These are phyloP conservation scores for Tautogolabrus adspersus DNA, from an alignment of 2,113 vertebrate genomes.

Conservation along the genomic window DNA sequence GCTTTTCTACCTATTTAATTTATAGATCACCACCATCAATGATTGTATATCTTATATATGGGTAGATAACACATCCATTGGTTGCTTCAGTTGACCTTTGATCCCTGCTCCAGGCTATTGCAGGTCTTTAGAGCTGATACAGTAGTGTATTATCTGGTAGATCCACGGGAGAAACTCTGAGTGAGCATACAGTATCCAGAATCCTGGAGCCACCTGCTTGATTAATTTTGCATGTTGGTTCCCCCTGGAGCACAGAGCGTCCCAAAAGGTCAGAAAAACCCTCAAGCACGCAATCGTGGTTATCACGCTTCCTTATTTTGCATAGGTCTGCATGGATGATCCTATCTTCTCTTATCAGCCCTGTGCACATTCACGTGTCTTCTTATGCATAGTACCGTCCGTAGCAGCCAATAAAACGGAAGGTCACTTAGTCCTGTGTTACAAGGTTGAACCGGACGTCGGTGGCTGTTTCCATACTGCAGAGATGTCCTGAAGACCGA, in stretches of 20 bases:
- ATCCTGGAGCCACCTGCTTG: background rate
- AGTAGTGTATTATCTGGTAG: background rate
- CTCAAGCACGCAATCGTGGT: background rate
- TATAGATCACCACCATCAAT: background rate
- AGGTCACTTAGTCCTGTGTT: constrained; percentile 29
- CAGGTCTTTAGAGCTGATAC: background rate
- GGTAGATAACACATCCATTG: constrained; percentile 34
- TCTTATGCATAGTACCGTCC: constrained; percentile 31
- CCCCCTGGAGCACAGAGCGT: constrained; percentile 3
- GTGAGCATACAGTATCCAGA: background rate
- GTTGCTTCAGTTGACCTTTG: constrained; percentile 24
- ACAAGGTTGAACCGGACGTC: constrained; percentile 12
- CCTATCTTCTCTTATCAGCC: background rate
- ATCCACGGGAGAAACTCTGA: background rate
- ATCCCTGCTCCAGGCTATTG: constrained; percentile 4
- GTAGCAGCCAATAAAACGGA: constrained; percentile 17
- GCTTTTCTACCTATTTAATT: constrained; percentile 16
- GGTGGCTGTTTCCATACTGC: background rate
- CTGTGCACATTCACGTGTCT: background rate
- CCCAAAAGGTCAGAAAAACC: constrained; percentile 28
- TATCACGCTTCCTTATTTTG: constrained; percentile 5
- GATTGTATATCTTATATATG: background rate
- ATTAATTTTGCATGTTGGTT: constrained; percentile 13
- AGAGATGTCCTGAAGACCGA: constrained; percentile 29
- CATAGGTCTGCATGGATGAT: constrained; percentile 19